Conservation (phyloP, 2,113 vertebrate species). For the Saguinus midas region DNA sequence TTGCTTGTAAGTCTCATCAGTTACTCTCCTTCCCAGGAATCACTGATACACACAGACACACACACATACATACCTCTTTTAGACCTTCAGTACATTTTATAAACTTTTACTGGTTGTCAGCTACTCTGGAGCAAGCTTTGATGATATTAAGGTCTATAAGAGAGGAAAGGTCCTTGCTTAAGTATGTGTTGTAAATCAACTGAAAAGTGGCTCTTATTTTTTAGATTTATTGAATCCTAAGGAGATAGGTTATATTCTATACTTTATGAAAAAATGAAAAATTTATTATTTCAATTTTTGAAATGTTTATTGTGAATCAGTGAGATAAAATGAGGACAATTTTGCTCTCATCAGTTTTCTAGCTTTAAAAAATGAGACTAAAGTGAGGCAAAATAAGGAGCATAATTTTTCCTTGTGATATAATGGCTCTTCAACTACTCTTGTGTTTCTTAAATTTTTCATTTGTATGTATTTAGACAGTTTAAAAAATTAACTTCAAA, state of each 20-base stretch:
- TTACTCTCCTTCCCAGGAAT: neutral
- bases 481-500: neutral
- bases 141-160: neutral
- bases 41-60: neutral
- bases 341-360: neutral
- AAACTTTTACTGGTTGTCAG: neutral
- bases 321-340: neutral
- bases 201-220: neutral
- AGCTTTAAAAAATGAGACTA: neutral
- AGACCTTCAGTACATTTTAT: neutral
- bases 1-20: neutral
- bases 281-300: neutral
- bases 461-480: neutral
- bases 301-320: neutral
- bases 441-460: neutral
- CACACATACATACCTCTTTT: neutral
- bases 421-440: neutral
- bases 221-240: slow-evolving; percentile 9
- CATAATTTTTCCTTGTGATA: neutral
- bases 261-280: slow-evolving; percentile 17
- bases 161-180: neutral
- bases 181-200: neutral
- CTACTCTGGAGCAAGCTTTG: neutral
- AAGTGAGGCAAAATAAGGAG: neutral
- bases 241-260: neutral